These are phyloP conservation scores for Myioborus melanocephalus DNA, from an alignment of 2,797 vertebrate genomes.

Conservation along the genomic window DNA sequence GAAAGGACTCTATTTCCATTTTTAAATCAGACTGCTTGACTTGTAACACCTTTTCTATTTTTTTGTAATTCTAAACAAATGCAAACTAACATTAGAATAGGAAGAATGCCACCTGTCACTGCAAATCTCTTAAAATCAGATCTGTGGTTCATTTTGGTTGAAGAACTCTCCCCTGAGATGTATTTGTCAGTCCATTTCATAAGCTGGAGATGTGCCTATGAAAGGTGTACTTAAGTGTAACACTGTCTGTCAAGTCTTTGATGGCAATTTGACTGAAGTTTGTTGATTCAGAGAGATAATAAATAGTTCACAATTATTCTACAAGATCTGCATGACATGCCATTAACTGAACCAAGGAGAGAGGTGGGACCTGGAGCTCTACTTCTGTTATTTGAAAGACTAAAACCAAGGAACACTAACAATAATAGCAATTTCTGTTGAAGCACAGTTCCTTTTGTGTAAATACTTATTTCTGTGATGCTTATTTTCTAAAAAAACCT, in stretches of 20 bases:
- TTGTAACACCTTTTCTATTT: not conserved
- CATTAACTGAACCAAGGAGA: not conserved
- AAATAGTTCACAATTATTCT: not conserved
- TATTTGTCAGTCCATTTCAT: not conserved
- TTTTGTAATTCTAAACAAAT: not conserved
- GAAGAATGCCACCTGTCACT: not conserved
- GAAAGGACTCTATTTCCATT: not conserved
- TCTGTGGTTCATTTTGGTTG: not conserved
- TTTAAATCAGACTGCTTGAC: not conserved
- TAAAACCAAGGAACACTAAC: not conserved
- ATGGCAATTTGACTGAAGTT: not conserved
- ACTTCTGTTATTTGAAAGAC: not conserved
- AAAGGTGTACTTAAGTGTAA: not conserved
- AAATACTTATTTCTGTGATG: not conserved
- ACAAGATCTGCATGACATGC: not conserved
- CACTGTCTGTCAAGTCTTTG: not conserved
- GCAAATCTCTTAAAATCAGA: not conserved
- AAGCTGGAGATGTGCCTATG: not conserved
- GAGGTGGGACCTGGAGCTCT: not conserved
- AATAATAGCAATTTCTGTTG: not conserved
- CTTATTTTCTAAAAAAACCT: not conserved
- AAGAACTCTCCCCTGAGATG: not conserved
- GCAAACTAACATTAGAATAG: not conserved
- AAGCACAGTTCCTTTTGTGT: not conserved
- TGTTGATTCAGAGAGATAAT: constrained; percentile 21